These are phyloP conservation scores for Pavo muticus DNA, from an alignment of 2,113 vertebrate genomes.

Conservation along the genomic window DNA sequence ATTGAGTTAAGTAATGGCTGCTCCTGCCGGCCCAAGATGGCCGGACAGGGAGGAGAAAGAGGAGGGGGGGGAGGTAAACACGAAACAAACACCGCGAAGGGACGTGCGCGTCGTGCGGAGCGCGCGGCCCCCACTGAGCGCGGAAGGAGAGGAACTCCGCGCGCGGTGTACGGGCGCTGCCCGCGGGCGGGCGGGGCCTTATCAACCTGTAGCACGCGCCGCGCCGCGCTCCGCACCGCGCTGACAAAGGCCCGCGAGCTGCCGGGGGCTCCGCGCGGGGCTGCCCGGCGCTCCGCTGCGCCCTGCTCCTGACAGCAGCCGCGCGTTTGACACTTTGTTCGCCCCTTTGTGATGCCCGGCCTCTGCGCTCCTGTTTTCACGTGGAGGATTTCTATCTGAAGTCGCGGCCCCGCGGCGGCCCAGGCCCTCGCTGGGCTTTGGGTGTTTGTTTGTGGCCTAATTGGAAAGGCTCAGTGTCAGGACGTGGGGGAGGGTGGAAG, in stretches of 20 bases:
- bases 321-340: too few relatives aligned
- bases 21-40: constrained; percentile 89
- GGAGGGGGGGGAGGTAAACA: constrained; percentile 74
- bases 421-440: not conserved
- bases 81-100: constrained; percentile 74
- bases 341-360: too few relatives aligned
- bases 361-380: too few relatives aligned
- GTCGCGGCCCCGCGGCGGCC: not conserved
- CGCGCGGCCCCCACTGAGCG: not conserved
- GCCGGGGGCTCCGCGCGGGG: too few relatives aligned
- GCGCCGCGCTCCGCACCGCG: too few relatives aligned
- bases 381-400: not conserved
- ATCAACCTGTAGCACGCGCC: too few relatives aligned
- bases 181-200: too few relatives aligned
- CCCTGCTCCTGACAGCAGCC: too few relatives aligned
- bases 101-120: not conserved
- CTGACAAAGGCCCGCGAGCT: too few relatives aligned
- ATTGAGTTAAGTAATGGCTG: constrained; percentile 90
- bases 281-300: too few relatives aligned
- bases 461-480: constrained; percentile 17
- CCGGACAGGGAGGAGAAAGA: constrained; percentile 82
- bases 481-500: not conserved
- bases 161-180: too few relatives aligned
- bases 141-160: not conserved
- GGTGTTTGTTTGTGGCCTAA: constrained; percentile 36